phyloP scores from a whole-genome alignment of 2,113 vertebrate genomes.

The Emydura subglobosa region DNA sequence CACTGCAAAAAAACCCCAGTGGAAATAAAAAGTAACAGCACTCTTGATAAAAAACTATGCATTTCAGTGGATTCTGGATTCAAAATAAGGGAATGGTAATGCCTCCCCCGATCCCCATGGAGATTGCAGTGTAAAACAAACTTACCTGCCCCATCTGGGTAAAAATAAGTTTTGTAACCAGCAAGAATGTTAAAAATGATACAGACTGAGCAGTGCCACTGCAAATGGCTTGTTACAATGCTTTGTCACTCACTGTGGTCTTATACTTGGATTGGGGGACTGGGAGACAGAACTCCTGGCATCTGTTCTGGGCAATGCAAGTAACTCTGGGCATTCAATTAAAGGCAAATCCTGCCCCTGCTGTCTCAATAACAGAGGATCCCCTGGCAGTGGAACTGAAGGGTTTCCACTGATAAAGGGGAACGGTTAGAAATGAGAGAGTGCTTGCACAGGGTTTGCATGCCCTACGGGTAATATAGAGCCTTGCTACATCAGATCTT shows the following conservation, averaged over 20 bases:
- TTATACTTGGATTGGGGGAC: conserved; percentile 13
- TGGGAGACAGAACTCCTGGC: conserved; percentile 32
- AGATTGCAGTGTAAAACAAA: conserved; percentile 4
- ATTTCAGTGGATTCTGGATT: conserved; percentile 47
- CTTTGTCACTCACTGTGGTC: conserved; percentile 57
- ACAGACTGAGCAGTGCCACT: conserved; percentile 42
- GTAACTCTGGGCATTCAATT: conserved; percentile 3
- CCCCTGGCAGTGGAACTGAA: background rate
- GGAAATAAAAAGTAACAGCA: conserved; percentile 48
- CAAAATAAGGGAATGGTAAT: conserved; percentile 37
- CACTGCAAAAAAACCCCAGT: conserved; percentile 51
- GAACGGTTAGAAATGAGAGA: background rate
- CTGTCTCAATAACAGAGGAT: background rate
- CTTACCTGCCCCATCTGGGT: conserved; percentile 47
- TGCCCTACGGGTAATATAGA: background rate
- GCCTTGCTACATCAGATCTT: too few relatives aligned
- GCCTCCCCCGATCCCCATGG: background rate
- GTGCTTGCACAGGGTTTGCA: background rate
- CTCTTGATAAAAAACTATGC: conserved; percentile 55
- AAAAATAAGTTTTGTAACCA: conserved; percentile 10
- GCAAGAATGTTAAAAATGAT: conserved; percentile 21
- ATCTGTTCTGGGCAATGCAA: conserved; percentile 12
- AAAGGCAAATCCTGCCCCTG: background rate
- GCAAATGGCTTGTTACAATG: conserved; percentile 63
- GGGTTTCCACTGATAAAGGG: background rate